These are phyloP conservation scores for Calidris pygmaea DNA, from an alignment of 2,113 vertebrate species.

Conservation along the genomic window DNA sequence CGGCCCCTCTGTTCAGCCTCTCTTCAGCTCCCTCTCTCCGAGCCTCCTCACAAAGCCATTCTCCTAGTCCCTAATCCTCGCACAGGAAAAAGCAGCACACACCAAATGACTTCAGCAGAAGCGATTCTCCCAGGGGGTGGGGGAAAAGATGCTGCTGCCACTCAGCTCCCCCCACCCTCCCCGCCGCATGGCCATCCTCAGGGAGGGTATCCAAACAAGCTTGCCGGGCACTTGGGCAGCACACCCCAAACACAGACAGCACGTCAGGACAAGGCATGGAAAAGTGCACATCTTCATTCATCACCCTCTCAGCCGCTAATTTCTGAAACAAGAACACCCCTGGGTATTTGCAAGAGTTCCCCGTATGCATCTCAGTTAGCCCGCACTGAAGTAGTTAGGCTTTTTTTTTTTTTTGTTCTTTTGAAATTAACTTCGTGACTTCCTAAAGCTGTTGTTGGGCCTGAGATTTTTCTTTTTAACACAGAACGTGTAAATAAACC, in stretches of 20 bases:
- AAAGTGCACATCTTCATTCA: not conserved
- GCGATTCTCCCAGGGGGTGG: slow-evolving; percentile 43
- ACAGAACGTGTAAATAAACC: not conserved
- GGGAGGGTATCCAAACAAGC: not conserved
- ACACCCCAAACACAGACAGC: fast-evolving
- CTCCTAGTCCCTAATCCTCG: slow-evolving; percentile 74
- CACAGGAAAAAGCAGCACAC: slow-evolving; percentile 65
- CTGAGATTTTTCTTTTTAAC: not conserved
- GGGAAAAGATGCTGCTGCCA: slow-evolving; percentile 18
- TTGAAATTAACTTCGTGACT: not conserved
- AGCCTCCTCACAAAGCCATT: slow-evolving; percentile 78
- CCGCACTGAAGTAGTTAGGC: not conserved
- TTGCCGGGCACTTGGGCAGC: not conserved
- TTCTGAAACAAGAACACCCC: not conserved
- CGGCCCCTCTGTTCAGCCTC: slow-evolving; percentile 61
- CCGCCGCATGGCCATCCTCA: not conserved
- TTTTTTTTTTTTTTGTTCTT: not conserved
- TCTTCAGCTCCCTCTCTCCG: slow-evolving; percentile 70
- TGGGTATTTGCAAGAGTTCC: not conserved
- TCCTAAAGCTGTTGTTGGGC: not conserved
- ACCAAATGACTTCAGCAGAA: slow-evolving; percentile 74
- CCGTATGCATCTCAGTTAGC: fast-evolving
- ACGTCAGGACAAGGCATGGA: not conserved
- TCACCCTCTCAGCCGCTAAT: not conserved
- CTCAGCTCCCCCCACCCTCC: not conserved